Evolutionary conservation across 1,140 invertebrate species (phyloP).

Genomic region (Apis mellifera): DNA sequence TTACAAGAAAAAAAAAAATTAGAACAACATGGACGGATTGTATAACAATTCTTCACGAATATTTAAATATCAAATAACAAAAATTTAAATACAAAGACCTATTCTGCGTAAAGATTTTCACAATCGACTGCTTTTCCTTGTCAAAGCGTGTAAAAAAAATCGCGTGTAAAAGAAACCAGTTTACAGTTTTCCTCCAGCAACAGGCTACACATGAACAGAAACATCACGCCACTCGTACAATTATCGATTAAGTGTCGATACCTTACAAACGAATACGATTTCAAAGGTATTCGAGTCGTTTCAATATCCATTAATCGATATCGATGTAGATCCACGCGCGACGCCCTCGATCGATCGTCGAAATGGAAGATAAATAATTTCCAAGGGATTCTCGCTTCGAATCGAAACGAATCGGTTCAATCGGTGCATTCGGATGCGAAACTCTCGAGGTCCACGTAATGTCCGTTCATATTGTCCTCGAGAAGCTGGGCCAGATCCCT

Average conservation of each 20-base stretch:
- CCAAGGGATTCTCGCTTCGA: background rate
- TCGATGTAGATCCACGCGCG: background rate
- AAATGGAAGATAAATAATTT: background rate
- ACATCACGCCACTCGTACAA: background rate
- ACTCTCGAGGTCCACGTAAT: slow-evolving; percentile 90
- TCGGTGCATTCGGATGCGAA: slow-evolving; percentile 87
- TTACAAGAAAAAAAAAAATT: background rate
- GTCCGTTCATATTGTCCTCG: slow-evolving; percentile 87
- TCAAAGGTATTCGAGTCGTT: background rate
- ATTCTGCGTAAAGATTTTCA: background rate
- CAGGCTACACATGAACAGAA: background rate
- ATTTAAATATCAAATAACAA: background rate
- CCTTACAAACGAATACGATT: too few relatives aligned
- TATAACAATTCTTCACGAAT: background rate
- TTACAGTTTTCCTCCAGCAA: background rate
- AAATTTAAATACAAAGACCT: background rate
- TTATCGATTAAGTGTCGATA: background rate
- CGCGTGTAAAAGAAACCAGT: background rate
- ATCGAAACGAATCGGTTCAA: slow-evolving; percentile 65
- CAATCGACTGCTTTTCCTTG: background rate
- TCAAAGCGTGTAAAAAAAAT: background rate
- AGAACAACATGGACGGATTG: slow-evolving; percentile 9
- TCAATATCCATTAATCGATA: background rate
- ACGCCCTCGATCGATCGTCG: background rate
- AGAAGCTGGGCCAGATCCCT: slow-evolving; percentile 86